Percentiles rank a stretch among this genome's conserved stretches.
These are phyloP conservation scores for Drosophila saltans DNA, from an alignment of 1,140 invertebrate species.

Conservation along the genomic window DNA sequence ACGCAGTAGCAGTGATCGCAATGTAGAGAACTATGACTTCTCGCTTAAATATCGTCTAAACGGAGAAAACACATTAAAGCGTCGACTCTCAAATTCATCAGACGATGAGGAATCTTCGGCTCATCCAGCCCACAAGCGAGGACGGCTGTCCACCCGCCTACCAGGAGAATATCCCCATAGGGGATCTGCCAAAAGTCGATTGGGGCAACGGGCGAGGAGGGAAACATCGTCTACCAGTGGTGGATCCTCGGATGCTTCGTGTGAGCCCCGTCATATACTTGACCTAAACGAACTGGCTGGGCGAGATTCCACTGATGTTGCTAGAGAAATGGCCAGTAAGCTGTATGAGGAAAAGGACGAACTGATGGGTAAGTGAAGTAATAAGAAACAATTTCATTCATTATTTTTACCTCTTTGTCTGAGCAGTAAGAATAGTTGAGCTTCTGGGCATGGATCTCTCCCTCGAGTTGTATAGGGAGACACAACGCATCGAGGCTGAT, in stretches of 20 bases:
- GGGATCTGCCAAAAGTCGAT: slow-evolving; percentile 46
- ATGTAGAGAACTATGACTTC: slow-evolving; percentile 86
- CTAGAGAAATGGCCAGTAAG: slow-evolving; percentile 88
- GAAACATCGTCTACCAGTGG: slow-evolving; percentile 66
- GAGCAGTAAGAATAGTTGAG: slow-evolving; percentile 88
- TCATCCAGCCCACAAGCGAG: slow-evolving; percentile 66
- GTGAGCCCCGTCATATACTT: slow-evolving; percentile 79
- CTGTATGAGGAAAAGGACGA: slow-evolving; percentile 88
- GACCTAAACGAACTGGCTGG: slow-evolving; percentile 82
- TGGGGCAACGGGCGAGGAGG: slow-evolving; percentile 54
- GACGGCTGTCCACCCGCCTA: slow-evolving; percentile 45
- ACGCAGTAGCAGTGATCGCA: slow-evolving; percentile 84
- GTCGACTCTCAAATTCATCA: slow-evolving; percentile 72
- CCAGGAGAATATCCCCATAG: slow-evolving; percentile 32
- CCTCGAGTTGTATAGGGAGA: slow-evolving; percentile 90
- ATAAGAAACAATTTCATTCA: neutral
- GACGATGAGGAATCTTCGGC: slow-evolving; percentile 52
- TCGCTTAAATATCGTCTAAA: slow-evolving; percentile 67
- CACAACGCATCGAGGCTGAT: slow-evolving; percentile 90
- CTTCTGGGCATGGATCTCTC: slow-evolving; percentile 89
- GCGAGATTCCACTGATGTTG: slow-evolving; percentile 85
- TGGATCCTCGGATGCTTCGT: slow-evolving; percentile 66
- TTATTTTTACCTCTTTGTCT: slow-evolving; percentile 21
- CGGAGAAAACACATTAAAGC: slow-evolving; percentile 77
- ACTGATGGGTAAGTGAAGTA: slow-evolving; percentile 86